phyloP scores from a whole-genome alignment of 2,888 invertebrate genomes.

The Brachylomia viminalis region DNA sequence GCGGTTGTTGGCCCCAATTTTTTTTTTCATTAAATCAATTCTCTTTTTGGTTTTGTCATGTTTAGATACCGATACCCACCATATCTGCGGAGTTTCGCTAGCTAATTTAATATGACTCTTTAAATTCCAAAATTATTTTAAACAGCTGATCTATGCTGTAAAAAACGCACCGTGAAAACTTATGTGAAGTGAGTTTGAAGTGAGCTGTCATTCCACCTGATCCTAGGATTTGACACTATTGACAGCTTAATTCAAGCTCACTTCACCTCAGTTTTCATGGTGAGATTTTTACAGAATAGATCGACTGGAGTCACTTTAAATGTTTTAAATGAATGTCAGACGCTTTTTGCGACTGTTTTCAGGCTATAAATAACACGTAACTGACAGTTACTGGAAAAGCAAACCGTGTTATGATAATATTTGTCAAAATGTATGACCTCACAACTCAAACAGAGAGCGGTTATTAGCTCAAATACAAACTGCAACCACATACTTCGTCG shows the following conservation, averaged over 20 bases:
- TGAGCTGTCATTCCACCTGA: too few relatives aligned
- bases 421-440: neutral
- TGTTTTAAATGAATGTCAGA: neutral
- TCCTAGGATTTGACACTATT: too few relatives aligned
- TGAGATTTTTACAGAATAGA: neutral
- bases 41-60: too few relatives aligned
- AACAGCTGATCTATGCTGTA: neutral
- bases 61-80: too few relatives aligned
- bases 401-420: neutral
- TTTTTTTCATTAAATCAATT: too few relatives aligned
- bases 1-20: too few relatives aligned
- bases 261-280: too few relatives aligned
- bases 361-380: neutral
- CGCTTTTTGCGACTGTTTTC: neutral
- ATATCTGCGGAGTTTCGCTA: too few relatives aligned
- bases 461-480: constrained; percentile 12
- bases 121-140: too few relatives aligned
- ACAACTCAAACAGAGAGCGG: constrained; percentile 10
- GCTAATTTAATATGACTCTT: too few relatives aligned
- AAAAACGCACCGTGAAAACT: neutral
- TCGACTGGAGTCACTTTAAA: neutral
- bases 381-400: constrained; percentile 12
- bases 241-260: too few relatives aligned
- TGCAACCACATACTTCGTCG: constrained; percentile 1
- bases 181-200: neutral